phyloP scores from a whole-genome alignment of 37 sponge, comb jelly and placozoan genomes.

The Beroe ovata region DNA sequence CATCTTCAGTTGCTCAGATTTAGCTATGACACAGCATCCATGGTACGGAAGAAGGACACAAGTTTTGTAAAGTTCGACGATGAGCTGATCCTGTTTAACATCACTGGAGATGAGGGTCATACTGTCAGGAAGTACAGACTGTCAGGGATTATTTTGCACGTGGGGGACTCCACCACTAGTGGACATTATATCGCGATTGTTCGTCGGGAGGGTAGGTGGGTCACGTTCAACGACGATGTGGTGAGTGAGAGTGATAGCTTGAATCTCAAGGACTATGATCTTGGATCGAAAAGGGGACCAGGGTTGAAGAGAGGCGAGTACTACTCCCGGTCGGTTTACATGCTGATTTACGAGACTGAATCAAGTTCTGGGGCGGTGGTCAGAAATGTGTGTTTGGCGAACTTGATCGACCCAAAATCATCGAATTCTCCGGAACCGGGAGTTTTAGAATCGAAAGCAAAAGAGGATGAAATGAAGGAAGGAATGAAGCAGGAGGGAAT shows the following conservation, averaged over 20 bases:
- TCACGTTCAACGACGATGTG: neutral
- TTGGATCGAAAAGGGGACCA: neutral
- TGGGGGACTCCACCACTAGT: neutral
- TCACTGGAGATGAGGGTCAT: neutral
- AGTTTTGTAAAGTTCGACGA: neutral
- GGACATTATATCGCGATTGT: conserved; percentile 10
- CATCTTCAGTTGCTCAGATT: conserved; percentile 46
- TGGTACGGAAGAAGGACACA: neutral
- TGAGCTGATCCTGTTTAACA: neutral
- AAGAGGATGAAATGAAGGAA: neutral
- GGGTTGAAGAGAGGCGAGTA: neutral
- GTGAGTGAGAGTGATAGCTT: neutral
- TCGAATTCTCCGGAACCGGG: neutral
- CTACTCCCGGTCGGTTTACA: conserved; percentile 10
- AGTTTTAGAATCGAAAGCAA: neutral
- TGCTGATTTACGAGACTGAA: conserved; percentile 25
- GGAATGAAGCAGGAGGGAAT: neutral
- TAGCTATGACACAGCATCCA: neutral
- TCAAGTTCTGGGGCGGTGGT: neutral
- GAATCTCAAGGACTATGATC: conserved; percentile 30
- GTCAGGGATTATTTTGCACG: neutral
- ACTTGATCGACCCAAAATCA: neutral
- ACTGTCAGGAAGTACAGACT: neutral
- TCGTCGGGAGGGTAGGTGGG: neutral
- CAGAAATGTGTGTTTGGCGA: neutral